These are phyloP conservation scores for Aulostomus chinensis DNA, from an alignment of 2,797 vertebrate genomes.

Conservation along the genomic window DNA sequence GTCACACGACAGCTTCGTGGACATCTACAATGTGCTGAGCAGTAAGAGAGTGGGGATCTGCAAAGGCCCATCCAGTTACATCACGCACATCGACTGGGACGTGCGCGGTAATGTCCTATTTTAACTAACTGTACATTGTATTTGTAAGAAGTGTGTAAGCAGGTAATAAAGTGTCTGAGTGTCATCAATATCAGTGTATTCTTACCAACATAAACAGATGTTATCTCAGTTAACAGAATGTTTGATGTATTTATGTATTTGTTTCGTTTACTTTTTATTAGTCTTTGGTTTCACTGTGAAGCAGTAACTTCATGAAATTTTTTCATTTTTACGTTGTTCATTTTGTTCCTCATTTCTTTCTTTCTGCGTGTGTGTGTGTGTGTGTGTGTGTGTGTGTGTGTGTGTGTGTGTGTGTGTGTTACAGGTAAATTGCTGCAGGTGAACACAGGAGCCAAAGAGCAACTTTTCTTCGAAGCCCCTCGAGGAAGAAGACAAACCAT, in stretches of 20 bases:
- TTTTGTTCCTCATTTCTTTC: background rate
- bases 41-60: conserved; percentile 96
- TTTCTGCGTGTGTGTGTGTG: background rate
- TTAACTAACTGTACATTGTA: too few species aligned
- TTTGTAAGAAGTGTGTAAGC: too few species aligned
- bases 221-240: too few species aligned
- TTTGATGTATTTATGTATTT: too few species aligned
- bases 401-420: conserved; percentile 5
- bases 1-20: conserved; percentile 95
- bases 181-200: too few species aligned
- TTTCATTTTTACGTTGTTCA: too few species aligned
- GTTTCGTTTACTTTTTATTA: too few species aligned
- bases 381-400: conserved; percentile 12
- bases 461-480: conserved; percentile 94
- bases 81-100: conserved; percentile 98
- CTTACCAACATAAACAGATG: too few species aligned
- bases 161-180: too few species aligned
- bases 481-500: conserved; percentile 91
- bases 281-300: too few species aligned
- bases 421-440: conserved; percentile 94
- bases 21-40: conserved; percentile 93
- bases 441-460: conserved; percentile 96
- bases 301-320: too few species aligned
- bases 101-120: conserved; percentile 84
- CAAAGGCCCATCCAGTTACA: conserved; percentile 91